Conservation (phyloP, 2,888 invertebrate species). For the Eugnorisma glareosa region DNA sequence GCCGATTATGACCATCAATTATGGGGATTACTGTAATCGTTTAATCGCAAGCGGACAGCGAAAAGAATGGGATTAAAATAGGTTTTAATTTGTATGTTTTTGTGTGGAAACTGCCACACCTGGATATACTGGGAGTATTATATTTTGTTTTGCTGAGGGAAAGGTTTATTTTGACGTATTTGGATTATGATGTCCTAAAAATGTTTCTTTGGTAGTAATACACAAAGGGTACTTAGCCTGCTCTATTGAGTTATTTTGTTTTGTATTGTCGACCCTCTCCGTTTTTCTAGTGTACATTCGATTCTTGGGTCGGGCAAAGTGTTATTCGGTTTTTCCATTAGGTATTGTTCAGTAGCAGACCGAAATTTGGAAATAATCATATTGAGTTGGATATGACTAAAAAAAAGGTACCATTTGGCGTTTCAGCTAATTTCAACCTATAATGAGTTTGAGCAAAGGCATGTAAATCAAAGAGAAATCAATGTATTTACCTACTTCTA, state of each 20-base stretch:
- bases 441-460: constrained; percentile 22
- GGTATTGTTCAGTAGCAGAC: background rate
- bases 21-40: constrained; percentile 57
- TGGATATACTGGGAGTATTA: background rate
- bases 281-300: background rate
- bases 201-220: background rate
- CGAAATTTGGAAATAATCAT: background rate
- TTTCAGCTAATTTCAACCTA: background rate
- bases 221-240: background rate
- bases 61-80: constrained; percentile 49
- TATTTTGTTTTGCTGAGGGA: background rate
- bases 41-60: constrained; percentile 54
- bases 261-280: background rate
- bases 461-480: constrained; percentile 41
- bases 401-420: background rate
- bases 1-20: constrained; percentile 64
- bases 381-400: background rate
- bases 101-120: constrained; percentile 5
- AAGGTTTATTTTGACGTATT: background rate
- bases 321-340: background rate
- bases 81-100: constrained; percentile 45
- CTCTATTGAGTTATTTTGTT: background rate
- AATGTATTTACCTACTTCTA: background rate
- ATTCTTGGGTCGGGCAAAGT: background rate
- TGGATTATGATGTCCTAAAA: background rate